Evolutionary conservation across 2,888 invertebrate species (phyloP).

Genomic region (Eudemis profundana): DNA sequence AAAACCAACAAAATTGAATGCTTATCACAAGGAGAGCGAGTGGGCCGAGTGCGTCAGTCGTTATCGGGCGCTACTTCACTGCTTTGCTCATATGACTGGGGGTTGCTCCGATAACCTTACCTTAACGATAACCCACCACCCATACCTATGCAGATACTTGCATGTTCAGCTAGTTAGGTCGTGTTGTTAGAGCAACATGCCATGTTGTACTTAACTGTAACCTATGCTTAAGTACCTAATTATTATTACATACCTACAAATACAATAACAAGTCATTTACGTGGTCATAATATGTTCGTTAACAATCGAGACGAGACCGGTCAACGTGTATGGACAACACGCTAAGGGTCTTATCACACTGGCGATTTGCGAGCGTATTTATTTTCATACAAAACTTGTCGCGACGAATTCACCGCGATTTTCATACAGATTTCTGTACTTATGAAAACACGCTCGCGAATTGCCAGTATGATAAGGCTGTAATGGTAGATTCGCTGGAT

Average conservation of each 20-base stretch:
- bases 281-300: too few species aligned
- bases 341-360: too few species aligned
- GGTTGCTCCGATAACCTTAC: conserved; percentile 37
- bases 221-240: neutral
- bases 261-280: too few species aligned
- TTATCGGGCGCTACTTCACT: conserved; percentile 29
- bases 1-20: conserved; percentile 1
- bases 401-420: too few species aligned
- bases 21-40: conserved; percentile 35
- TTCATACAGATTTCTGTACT: too few species aligned
- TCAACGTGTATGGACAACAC: too few species aligned
- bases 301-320: too few species aligned
- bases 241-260: neutral
- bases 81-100: conserved; percentile 13
- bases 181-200: neutral
- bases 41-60: conserved; percentile 37
- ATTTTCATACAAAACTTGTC: too few species aligned
- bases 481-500: too few species aligned
- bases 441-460: too few species aligned
- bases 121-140: conserved; percentile 27
- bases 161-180: neutral
- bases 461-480: too few species aligned
- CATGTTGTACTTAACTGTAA: neutral
- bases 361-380: too few species aligned
- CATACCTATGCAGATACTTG: conserved; percentile 16